Evolutionary conservation across 2,888 invertebrate species (phyloP).

Genomic region (Chamaedrilus cognettii): DNA sequence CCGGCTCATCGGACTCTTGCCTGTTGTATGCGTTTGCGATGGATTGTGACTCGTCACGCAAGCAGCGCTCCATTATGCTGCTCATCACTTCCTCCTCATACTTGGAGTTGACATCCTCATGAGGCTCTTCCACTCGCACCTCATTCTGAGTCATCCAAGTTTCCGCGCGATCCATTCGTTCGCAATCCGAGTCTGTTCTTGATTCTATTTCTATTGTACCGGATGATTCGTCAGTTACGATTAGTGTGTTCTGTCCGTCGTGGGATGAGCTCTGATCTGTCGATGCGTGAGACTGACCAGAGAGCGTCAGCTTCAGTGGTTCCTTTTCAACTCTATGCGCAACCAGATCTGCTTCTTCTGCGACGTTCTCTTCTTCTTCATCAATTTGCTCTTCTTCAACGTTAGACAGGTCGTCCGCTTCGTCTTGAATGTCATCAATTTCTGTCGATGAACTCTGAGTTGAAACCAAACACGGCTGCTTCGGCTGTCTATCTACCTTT

Average conservation of each 20-base stretch:
- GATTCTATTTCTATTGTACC: constrained; percentile 2
- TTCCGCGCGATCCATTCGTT: neutral
- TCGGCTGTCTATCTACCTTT: too few species aligned
- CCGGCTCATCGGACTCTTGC: constrained; percentile 1
- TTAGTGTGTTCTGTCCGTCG: neutral
- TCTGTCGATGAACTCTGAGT: too few species aligned
- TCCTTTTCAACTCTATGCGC: neutral
- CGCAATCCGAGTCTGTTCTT: neutral
- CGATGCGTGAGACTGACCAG: neutral
- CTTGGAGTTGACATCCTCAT: constrained; percentile 48
- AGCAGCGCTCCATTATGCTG: constrained; percentile 39
- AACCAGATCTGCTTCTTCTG: neutral
- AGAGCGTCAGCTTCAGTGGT: constrained; percentile 1
- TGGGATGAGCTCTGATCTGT: neutral
- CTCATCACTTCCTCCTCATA: constrained; percentile 51
- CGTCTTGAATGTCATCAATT: too few species aligned
- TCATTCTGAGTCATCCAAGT: too few species aligned
- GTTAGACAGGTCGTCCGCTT: too few species aligned
- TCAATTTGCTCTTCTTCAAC: too few species aligned
- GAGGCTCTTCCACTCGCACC: constrained; percentile 64
- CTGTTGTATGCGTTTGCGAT: constrained; percentile 4
- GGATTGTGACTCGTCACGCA: constrained; percentile 19
- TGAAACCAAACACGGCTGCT: too few species aligned
- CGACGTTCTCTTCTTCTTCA: neutral
- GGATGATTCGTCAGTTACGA: constrained; percentile 2